Conservation (phyloP, 2,113 vertebrate species). For the Thunnus thynnus region DNA sequence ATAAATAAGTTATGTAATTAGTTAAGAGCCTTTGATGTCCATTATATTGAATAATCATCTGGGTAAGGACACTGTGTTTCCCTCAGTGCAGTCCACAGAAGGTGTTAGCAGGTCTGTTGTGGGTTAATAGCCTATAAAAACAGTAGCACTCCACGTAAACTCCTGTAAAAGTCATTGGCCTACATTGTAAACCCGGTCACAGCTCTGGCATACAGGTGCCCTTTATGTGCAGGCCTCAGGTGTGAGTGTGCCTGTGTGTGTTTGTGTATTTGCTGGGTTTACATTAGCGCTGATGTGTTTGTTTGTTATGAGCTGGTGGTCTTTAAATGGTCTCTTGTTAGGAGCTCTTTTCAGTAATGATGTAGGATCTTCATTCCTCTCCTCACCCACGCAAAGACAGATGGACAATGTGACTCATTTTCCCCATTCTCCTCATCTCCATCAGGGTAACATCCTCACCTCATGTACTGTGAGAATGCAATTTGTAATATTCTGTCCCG, state of each 20-base stretch:
- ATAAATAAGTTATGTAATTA: not conserved
- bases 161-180: constrained; percentile 59
- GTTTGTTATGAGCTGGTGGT: constrained; percentile 14
- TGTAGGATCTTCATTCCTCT: constrained; percentile 19
- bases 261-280: not conserved
- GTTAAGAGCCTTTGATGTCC: not conserved
- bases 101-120: constrained; percentile 57
- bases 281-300: not conserved
- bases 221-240: constrained; percentile 43
- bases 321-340: constrained; percentile 10
- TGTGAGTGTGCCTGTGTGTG: constrained; percentile 26
- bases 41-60: constrained; percentile 4
- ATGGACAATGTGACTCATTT: constrained; percentile 48
- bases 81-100: constrained; percentile 15
- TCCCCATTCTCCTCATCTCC: constrained; percentile 26
- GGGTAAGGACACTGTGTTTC: constrained; percentile 30
- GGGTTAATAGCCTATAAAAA: constrained; percentile 59
- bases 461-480: constrained; percentile 33
- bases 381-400: constrained; percentile 27
- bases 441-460: constrained; percentile 40
- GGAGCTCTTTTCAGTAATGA: constrained; percentile 39
- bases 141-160: constrained; percentile 38
- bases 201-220: constrained; percentile 56
- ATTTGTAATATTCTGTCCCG: constrained; percentile 61
- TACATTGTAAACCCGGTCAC: constrained; percentile 59